Percentiles rank a stretch among this genome's conserved stretches.
Evolutionary conservation across 2,113 vertebrate genomes (phyloP).

Genomic region (Mormyrus iriodes): DNA sequence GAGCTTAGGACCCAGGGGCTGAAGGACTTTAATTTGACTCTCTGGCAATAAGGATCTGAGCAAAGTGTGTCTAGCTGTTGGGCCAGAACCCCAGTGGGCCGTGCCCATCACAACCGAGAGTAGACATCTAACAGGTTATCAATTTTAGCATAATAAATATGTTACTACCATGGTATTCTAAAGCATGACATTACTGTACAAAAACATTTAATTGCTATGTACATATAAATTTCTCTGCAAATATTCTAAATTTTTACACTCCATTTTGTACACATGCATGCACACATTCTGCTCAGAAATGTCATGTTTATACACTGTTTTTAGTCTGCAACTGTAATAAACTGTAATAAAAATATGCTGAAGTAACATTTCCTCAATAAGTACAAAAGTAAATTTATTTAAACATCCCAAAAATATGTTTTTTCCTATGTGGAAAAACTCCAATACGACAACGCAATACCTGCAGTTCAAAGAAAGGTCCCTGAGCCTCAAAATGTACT

Average conservation of each 20-base stretch:
- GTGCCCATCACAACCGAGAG: too few relatives aligned
- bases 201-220: background rate
- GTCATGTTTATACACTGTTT: background rate
- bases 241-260: background rate
- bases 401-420: background rate
- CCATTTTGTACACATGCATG: background rate
- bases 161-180: background rate
- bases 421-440: background rate
- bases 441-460: background rate
- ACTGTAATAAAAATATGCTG: background rate
- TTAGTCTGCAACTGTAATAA: background rate
- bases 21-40: background rate
- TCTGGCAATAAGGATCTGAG: background rate
- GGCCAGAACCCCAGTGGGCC: background rate
- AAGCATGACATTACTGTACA: background rate
- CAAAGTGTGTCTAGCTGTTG: background rate
- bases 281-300: background rate
- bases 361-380: background rate
- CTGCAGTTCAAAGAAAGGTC: background rate
- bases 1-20: background rate
- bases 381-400: background rate
- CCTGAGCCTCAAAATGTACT: constrained; percentile 27
- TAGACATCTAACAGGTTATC: background rate
- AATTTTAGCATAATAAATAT: background rate
- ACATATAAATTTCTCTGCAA: background rate